Evolutionary conservation across 2,888 invertebrate species (phyloP).

Genomic region (Tyria jacobaeae): DNA sequence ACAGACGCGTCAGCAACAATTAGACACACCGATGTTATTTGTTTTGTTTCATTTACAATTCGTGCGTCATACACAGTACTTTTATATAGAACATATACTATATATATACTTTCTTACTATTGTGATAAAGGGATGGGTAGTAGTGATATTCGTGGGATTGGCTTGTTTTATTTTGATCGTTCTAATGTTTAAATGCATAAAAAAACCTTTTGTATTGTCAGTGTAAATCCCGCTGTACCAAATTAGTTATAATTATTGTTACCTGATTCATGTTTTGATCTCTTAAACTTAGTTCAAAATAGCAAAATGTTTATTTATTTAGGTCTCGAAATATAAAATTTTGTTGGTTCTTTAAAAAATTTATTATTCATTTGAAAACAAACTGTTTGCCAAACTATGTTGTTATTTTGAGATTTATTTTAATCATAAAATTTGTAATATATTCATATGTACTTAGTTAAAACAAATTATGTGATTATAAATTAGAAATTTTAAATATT

Average conservation of each 20-base stretch:
- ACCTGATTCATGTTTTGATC: slow-evolving; percentile 84
- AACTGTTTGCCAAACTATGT: slow-evolving; percentile 77
- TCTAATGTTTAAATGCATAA: slow-evolving; percentile 45
- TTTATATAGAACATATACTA: neutral
- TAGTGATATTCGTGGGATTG: slow-evolving; percentile 71
- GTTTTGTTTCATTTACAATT: slow-evolving; percentile 14
- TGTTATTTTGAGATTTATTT: slow-evolving; percentile 79
- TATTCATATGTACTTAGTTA: slow-evolving; percentile 68
- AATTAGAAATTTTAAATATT: slow-evolving; percentile 59
- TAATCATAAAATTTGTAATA: slow-evolving; percentile 53
- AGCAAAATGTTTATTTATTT: slow-evolving; percentile 70
- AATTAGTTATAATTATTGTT: slow-evolving; percentile 66
- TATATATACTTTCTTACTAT: slow-evolving; percentile 28
- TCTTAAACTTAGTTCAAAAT: slow-evolving; percentile 78
- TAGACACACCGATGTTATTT: slow-evolving; percentile 22
- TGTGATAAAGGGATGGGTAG: slow-evolving; percentile 70
- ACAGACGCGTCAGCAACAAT: slow-evolving; percentile 38
- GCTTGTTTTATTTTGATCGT: slow-evolving; percentile 52
- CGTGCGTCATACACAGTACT: slow-evolving; percentile 30
- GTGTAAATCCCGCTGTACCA: slow-evolving; percentile 49
- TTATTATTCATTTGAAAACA: slow-evolving; percentile 55
- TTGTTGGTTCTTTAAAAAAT: slow-evolving; percentile 64
- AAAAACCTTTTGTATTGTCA: slow-evolving; percentile 34
- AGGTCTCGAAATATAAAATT: slow-evolving; percentile 60
- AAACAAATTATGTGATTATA: slow-evolving; percentile 48